Conservation (phyloP, 2,113 vertebrate genomes). For the Gnathonemus echidnorhynchus region DNA sequence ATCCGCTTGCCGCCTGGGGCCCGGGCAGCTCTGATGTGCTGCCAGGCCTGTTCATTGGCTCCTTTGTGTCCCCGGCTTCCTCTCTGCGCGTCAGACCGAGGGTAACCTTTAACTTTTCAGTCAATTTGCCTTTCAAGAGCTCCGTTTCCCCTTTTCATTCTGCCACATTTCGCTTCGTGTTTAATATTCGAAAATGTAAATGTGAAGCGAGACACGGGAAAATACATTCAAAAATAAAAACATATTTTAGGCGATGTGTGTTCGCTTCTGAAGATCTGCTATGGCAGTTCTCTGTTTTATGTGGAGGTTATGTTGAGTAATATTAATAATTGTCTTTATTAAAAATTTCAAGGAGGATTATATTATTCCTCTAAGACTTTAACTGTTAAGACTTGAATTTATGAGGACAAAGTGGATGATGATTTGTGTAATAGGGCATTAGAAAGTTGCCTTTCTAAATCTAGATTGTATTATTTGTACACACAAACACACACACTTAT, state of each 20-base stretch:
- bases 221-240: background rate
- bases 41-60: constrained; percentile 16
- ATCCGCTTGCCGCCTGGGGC: constrained; percentile 39
- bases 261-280: background rate
- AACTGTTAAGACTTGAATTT: background rate
- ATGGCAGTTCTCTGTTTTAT: background rate
- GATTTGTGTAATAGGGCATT: background rate
- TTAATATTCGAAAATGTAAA: constrained; percentile 8
- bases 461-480: background rate
- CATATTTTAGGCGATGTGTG: background rate
- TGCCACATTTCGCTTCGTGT: background rate
- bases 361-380: background rate
- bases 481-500: background rate
- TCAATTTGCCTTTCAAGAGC: constrained; percentile 21
- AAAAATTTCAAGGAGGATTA: background rate
- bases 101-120: constrained; percentile 18
- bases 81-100: background rate
- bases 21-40: constrained; percentile 40
- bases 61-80: constrained; percentile 1
- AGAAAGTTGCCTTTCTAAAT: background rate
- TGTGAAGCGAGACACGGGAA: background rate
- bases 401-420: background rate
- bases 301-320: background rate
- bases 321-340: background rate
- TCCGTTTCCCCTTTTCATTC: constrained; percentile 5